Base-by-base conservation (phyloP, 1,140 invertebrate species). In the Pachyrhynchus sulphureomaculatus region DNA sequence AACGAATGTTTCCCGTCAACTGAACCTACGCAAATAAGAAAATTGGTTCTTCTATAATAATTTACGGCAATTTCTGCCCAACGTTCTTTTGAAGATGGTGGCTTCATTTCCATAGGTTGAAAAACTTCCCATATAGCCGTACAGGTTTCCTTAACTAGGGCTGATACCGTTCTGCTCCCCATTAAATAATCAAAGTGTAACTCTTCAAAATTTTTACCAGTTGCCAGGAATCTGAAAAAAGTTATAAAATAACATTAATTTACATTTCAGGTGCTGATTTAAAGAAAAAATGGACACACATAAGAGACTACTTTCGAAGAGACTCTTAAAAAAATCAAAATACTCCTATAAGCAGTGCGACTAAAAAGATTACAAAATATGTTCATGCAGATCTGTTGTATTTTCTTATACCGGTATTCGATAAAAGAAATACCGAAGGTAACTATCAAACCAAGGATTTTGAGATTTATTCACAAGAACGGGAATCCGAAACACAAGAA, bases 91-190 rank as follows among this genome's bases (percentile, higher is more conserved):
- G 47, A 49, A 6, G 44, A 47, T 8, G 44, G 44, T 47, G 44
- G 44, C 10, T 18, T 32, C 48, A 52, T 34, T 52, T 53, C 51
- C 23, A 53, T 41, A n/a, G 51, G 51, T 53, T 53, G 29, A 9
- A 53, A 53, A 21, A 49, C 23, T 29, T 33, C 29, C 47, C 23
- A 49, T 29, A 49, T 49, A 4, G 26, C 47, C 13, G 13, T 17
- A 32, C 47, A 49, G 12, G 47, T 49, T 36, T 49, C 47, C 23
- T 24, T 12, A 20, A 49, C 26, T 12, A 49, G 2, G n/a, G 10
- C 29, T 12, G 47, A 49, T 29, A 53, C 21, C 8, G 47, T 49
- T 9, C 21, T 49, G 29, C 47, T 49, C 12, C 26, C 47, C 47
- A 49, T 49, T 49, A 49, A 49, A 49, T 13, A 49, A 4, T 49